Conservation (phyloP, 2,888 invertebrate species). For the Galeruca laticollis region DNA sequence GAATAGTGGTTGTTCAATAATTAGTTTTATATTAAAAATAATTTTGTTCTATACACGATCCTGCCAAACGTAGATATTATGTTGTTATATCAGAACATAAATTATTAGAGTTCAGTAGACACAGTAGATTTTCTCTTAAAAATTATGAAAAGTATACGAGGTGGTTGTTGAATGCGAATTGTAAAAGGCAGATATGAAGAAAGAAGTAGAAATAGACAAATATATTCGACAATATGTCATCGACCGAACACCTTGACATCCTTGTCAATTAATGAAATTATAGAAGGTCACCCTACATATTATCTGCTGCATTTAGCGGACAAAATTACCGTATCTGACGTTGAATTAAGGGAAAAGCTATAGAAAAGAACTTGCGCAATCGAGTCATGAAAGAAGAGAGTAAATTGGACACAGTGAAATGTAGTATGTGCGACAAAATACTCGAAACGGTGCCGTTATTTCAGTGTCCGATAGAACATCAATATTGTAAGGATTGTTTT, state of each 20-base stretch:
- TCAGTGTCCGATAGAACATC: conserved; percentile 60
- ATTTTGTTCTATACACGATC: too few relatives aligned
- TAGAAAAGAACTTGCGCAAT: too few relatives aligned
- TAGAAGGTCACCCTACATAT: conserved; percentile 18
- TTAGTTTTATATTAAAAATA: too few relatives aligned
- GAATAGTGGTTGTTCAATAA: too few relatives aligned
- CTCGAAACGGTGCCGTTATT: conserved; percentile 59
- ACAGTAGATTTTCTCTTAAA: too few relatives aligned
- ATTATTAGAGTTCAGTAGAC: too few relatives aligned
- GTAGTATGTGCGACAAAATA: conserved; percentile 58
- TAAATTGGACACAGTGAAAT: conserved; percentile 52
- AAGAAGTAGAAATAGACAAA: neutral
- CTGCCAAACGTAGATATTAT: too few relatives aligned
- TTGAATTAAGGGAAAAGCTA: conserved; percentile 39
- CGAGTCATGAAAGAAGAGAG: conserved; percentile 50
- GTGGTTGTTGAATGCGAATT: too few relatives aligned
- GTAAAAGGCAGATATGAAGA: too few relatives aligned
- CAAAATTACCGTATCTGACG: conserved; percentile 49
- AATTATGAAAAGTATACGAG: too few relatives aligned
- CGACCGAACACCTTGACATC: neutral
- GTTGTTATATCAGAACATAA: too few relatives aligned
- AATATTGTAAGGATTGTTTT: conserved; percentile 60
- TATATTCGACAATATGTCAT: neutral
- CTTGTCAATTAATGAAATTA: conserved; percentile 7
- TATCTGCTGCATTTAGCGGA: conserved; percentile 28